A percentile compares a stretch with the other conserved stretches of the same genome.
phyloP scores from a whole-genome alignment of 2,113 vertebrate genomes.

The Myiozetetes cayanensis region DNA sequence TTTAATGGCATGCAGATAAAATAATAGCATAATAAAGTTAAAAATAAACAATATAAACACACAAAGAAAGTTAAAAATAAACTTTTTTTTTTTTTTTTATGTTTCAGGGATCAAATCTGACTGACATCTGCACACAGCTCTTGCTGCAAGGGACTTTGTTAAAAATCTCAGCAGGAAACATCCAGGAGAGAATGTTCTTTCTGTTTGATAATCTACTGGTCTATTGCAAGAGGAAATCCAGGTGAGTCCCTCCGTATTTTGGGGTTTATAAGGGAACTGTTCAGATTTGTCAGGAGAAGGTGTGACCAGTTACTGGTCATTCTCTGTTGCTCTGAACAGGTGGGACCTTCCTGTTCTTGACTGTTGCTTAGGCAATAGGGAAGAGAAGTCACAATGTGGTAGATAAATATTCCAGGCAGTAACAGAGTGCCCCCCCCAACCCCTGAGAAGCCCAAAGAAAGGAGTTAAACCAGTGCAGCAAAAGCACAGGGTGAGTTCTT shows the following conservation, averaged over 20 bases:
- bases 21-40: neutral
- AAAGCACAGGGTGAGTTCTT: neutral
- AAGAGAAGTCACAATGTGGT: neutral
- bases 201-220: conserved; percentile 98
- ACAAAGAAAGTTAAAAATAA: neutral
- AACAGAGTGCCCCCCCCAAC: neutral
- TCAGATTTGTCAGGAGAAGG: neutral
- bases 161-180: conserved; percentile 98
- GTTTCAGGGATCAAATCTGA: conserved; percentile 92
- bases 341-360: neutral
- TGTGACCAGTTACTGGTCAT: neutral
- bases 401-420: neutral
- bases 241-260: conserved; percentile 69
- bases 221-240: conserved; percentile 98
- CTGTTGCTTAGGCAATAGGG: neutral
- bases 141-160: conserved; percentile 93
- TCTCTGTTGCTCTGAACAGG: neutral
- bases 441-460: neutral
- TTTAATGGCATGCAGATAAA: neutral
- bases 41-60: neutral
- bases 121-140: conserved; percentile 95
- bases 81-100: neutral
- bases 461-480: neutral
- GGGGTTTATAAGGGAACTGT: neutral
- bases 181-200: conserved; percentile 97